Conservation (phyloP, 1,140 invertebrate species). For the Cydia splendana region DNA sequence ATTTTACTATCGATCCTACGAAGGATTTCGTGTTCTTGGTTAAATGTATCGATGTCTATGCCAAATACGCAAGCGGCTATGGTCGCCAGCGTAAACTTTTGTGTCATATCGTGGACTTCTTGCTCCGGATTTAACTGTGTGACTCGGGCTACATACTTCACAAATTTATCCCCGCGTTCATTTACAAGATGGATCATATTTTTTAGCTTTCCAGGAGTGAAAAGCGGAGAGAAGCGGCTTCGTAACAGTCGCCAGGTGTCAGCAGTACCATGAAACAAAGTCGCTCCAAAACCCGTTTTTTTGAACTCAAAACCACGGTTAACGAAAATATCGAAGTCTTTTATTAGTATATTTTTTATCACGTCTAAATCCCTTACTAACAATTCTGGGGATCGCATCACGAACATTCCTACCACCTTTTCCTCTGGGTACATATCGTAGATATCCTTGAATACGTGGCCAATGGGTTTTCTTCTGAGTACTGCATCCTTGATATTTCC, state of each 20-base stretch:
- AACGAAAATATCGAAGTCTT: background rate
- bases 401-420: constrained; percentile 21
- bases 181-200: background rate
- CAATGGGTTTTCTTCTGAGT: background rate
- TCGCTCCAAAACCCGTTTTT: background rate
- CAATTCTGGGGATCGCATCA: background rate
- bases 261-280: constrained; percentile 13
- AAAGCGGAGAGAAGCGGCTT: background rate
- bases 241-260: constrained; percentile 19
- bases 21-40: background rate
- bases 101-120: background rate
- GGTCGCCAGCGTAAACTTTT: background rate
- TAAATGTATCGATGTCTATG: background rate
- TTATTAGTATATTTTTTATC: constrained; percentile 1
- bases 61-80: constrained; percentile 11
- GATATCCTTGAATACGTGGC: background rate
- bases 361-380: background rate
- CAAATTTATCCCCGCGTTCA: background rate
- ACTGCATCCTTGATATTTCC: constrained; percentile 25
- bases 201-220: background rate
- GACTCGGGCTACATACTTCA: background rate
- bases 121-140: background rate
- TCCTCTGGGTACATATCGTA: constrained; percentile 27
- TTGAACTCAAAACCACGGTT: background rate
- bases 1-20: constrained; percentile 16